Evolutionary conservation across 2,888 invertebrate genomes (phyloP).

Genomic region (Caenorhabditis drosophilae): DNA sequence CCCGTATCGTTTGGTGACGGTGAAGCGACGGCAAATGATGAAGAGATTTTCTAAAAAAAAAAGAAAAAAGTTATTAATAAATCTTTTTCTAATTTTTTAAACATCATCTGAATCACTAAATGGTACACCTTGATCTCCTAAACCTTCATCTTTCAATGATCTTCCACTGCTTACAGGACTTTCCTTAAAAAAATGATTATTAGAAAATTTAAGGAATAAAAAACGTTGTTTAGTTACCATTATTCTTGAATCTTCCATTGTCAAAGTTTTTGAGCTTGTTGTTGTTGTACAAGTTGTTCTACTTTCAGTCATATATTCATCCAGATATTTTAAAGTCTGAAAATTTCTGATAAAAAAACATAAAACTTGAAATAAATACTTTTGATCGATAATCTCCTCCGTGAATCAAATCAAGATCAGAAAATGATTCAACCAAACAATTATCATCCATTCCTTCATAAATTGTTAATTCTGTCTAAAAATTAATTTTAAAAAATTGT

Average conservation of each 20-base stretch:
- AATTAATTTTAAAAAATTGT: neutral
- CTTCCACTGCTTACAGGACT: conserved; percentile 29
- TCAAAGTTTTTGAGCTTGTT: conserved; percentile 43
- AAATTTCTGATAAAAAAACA: neutral
- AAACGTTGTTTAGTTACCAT: neutral
- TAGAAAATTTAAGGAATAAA: neutral
- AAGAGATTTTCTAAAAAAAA: neutral
- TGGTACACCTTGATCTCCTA: conserved; percentile 12
- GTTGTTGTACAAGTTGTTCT: conserved; percentile 14
- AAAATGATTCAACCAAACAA: conserved; percentile 15
- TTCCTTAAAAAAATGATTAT: neutral
- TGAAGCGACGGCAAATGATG: conserved; percentile 11
- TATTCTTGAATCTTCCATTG: conserved; percentile 40
- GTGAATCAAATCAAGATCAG: conserved; percentile 13
- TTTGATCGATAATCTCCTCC: conserved; percentile 28
- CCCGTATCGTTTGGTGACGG: conserved; percentile 38
- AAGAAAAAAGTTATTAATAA: neutral
- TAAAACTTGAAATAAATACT: neutral
- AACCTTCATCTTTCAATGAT: conserved; percentile 27
- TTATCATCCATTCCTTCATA: conserved; percentile 33
- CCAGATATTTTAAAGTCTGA: conserved; percentile 35
- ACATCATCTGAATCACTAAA: conserved; percentile 3
- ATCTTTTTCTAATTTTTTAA: neutral
- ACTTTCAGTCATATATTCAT: conserved; percentile 56
- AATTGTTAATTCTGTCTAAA: conserved; percentile 45